Evolutionary conservation across 2,888 invertebrate species (phyloP).

Genomic region (Tribolium freemani): DNA sequence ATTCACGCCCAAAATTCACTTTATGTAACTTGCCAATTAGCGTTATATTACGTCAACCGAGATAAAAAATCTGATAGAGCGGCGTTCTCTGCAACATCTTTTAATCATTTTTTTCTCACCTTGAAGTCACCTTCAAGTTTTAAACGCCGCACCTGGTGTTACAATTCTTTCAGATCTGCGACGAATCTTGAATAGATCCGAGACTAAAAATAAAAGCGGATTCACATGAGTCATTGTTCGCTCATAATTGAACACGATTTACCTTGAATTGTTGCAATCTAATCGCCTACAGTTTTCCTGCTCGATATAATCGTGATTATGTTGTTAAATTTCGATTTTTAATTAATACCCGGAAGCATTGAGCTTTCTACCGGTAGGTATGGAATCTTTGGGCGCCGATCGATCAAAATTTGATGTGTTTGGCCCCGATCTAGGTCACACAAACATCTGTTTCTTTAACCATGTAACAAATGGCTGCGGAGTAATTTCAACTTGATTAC

Average conservation of each 20-base stretch:
- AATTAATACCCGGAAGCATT: slow-evolving; percentile 37
- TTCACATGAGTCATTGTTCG: slow-evolving; percentile 27
- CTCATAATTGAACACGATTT: slow-evolving; percentile 32
- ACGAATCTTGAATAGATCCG: slow-evolving; percentile 43
- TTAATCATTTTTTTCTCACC: slow-evolving; percentile 42
- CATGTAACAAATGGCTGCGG: slow-evolving; percentile 37
- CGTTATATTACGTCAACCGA: neutral
- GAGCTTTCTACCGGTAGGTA: slow-evolving; percentile 26
- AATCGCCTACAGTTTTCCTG: slow-evolving; percentile 26
- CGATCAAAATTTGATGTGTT: slow-evolving; percentile 30
- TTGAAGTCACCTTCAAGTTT: slow-evolving; percentile 44
- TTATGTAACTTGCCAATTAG: neutral
- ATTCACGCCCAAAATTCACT: slow-evolving; percentile 24
- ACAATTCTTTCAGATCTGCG: slow-evolving; percentile 31
- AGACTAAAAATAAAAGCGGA: slow-evolving; percentile 43
- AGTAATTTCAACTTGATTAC: slow-evolving; percentile 44
- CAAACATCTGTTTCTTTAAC: slow-evolving; percentile 47
- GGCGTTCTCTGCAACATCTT: slow-evolving; percentile 10
- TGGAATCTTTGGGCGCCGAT: neutral
- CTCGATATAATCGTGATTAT: slow-evolving; percentile 25
- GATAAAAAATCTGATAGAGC: slow-evolving; percentile 4
- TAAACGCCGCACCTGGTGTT: slow-evolving; percentile 38
- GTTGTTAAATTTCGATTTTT: slow-evolving; percentile 35
- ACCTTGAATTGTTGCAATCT: slow-evolving; percentile 41
- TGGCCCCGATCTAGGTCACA: slow-evolving; percentile 45